Percentiles rank a stretch among this genome's conserved stretches.
Evolutionary conservation across 2,888 invertebrate genomes (phyloP).

Genomic region (Cheilosia vernalis): DNA sequence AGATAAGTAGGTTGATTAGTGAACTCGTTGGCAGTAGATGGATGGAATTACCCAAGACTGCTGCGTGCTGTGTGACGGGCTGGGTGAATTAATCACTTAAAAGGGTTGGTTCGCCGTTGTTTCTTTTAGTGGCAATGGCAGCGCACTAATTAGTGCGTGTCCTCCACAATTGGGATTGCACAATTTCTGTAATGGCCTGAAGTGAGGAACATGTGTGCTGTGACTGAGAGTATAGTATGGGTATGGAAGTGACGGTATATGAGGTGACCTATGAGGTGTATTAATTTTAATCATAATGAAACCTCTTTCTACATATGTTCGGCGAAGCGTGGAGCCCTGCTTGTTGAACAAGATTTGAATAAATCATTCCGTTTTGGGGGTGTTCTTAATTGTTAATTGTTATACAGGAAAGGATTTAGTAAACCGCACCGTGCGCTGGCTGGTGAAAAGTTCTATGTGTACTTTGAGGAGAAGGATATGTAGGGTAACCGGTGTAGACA

Average conservation of each 20-base stretch:
- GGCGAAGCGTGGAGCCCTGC: slow-evolving; percentile 11
- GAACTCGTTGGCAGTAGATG: slow-evolving; percentile 48
- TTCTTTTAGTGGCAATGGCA: slow-evolving; percentile 12
- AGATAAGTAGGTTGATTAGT: slow-evolving; percentile 75
- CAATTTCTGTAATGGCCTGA: slow-evolving; percentile 67
- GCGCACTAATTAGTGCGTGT: slow-evolving; percentile 72
- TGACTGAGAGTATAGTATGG: neutral
- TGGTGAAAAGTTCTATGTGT: neutral
- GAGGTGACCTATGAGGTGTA: slow-evolving; percentile 56
- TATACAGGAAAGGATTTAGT: slow-evolving; percentile 40
- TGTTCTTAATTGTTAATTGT: neutral
- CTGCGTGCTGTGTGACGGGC: slow-evolving; percentile 66
- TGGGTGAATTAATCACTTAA: slow-evolving; percentile 72
- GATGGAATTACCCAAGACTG: slow-evolving; percentile 34
- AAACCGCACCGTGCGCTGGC: slow-evolving; percentile 42
- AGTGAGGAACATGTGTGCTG: slow-evolving; percentile 54
- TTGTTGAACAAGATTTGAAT: slow-evolving; percentile 62
- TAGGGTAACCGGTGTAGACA: too few relatives aligned
- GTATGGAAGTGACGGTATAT: slow-evolving; percentile 1
- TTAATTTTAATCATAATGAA: slow-evolving; percentile 65
- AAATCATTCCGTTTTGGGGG: slow-evolving; percentile 47
- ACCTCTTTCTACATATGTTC: slow-evolving; percentile 39
- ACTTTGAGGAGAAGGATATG: neutral
- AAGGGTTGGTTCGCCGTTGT: slow-evolving; percentile 62
- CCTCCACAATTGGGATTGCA: slow-evolving; percentile 67